Conservation (phyloP, 2,113 vertebrate species). For the Rhombomys opimus region DNA sequence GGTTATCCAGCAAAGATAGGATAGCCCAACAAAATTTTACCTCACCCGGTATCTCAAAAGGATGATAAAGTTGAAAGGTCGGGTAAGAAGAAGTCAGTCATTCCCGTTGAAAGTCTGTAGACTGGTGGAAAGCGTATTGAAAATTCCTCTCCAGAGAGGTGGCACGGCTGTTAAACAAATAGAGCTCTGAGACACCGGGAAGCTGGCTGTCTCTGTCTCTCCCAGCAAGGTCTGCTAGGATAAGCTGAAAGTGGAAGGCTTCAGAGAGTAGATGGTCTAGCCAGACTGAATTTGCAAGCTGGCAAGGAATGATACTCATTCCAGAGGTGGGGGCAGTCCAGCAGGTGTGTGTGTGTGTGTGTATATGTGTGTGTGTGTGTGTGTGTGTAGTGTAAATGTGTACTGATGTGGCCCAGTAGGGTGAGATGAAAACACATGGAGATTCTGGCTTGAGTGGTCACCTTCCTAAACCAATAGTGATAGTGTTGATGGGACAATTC, state of each 20-base stretch:
- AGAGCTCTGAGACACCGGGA: not conserved
- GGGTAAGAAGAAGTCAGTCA: not conserved
- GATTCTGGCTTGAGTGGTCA: not conserved
- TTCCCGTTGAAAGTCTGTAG: not conserved
- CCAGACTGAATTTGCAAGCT: constrained; percentile 2
- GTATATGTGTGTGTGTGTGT: no score
- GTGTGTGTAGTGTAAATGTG: no score
- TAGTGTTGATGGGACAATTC: not conserved
- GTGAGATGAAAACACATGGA: not conserved
- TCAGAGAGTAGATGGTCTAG: not conserved
- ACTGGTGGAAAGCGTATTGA: not conserved
- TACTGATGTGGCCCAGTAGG: fast-evolving
- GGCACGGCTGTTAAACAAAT: constrained; percentile 28
- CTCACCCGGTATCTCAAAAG: not conserved
- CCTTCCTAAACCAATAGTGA: not conserved
- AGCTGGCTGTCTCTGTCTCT: fast-evolving
- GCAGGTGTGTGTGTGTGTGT: fast-evolving
- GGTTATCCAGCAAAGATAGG: not conserved
- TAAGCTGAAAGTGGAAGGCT: constrained; percentile 46
- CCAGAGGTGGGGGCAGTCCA: not conserved
- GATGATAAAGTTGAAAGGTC: not conserved
- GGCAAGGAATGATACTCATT: fast-evolving
- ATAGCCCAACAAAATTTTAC: not conserved
- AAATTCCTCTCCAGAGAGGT: constrained; percentile 53
- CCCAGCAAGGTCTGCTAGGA: not conserved